Evolutionary conservation across 2,113 vertebrate genomes (phyloP), one percentile per base, ranked within the genome.

Genomic region (Morone saxatilis): DNA sequence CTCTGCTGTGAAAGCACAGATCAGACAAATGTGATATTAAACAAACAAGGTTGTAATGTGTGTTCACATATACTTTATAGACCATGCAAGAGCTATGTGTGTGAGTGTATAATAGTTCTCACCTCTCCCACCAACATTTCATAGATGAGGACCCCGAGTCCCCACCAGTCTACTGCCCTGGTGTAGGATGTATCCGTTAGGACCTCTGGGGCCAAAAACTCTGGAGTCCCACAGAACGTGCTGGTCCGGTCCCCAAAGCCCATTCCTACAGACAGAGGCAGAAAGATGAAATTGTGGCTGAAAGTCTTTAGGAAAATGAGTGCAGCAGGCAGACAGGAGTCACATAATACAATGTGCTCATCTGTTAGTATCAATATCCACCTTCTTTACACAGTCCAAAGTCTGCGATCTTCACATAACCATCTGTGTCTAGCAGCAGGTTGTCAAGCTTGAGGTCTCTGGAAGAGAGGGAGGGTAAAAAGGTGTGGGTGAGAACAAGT

Each of bases 381-480:
- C 98, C 98, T 97, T 99, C 98, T 97, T 99, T 99, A 92, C 98
- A 99, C 90, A 99, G 96, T 75, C 98, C 98, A 76, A 99, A 99
- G 94, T 99, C 98, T n/a, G 98, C 98, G 63, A 99, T 99, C 95
- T 99, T 99, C 89, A 99, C 97, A 71, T 99, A 99, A 82, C 98
- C 98, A 78, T 99, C 97, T 54, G 96, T 98, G 93, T 98, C 98
- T 78, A 99, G 95, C 92, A 99, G 89, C 94, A 99, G 95, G 84
- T 99, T 99, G 95, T 99, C 98, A 80, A 99, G 95, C 94, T 99
- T 99, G 90, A 99, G 95, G 95, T 99, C 98, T 94, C 98, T 99
- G 93, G 19, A 81, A 74, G 41, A 60, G 43, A 75, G 13, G 20
- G 36, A 36, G 45, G 48, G 61, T 50, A 31, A 65, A 77, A 56